Evolutionary conservation across 2,888 invertebrate genomes (phyloP), one percentile per base, ranked within the genome.

Genomic region (Hanleya hanleyi): DNA sequence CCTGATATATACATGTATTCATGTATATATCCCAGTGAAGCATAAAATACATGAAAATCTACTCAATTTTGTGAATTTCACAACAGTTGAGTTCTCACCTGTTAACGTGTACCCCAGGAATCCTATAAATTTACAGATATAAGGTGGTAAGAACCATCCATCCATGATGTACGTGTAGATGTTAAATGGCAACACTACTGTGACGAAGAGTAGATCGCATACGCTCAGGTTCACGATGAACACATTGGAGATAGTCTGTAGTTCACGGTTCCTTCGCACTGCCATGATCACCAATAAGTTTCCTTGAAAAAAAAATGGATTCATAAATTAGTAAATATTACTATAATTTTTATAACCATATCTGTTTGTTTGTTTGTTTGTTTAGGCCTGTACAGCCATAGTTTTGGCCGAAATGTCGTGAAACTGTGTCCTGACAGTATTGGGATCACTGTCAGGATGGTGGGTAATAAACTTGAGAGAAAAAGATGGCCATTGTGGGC

Each of bases 191-290:
- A 83, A 71, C n/a, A 83, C 76, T 62, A 76, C 50, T 4, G 73
- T 64, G 22, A 81, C 79, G 37, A 78, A 79, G 32, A 81, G 50
- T 0, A 83, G 75, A 69, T 83, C 82, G 47, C 81, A 82, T 12
- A 79, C 66, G 57, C 81, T 80, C 35, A 83, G 76, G 69, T 83
- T 83, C 33, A 80, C 75, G 36, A 83, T 75, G 49, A 83, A 82
- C 22, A 79, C 61, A 62, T 83, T 83, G 51, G 82, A 81, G 29
- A 73, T 70, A 0, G 79, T 80, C 67, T 81, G 81, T 57, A 83
- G 76, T 47, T 79, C 80, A 57, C 74, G 81, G 22, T 66, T 75
- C 18, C 71, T 80, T 22, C 67, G 73, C 4, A 83, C 77, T 0
- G 79, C 82, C 47, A 78, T 36, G 5, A 82, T 76, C n/a, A 81